Conservation (phyloP, 2,888 invertebrate species). For the Lochmaea capreae region DNA sequence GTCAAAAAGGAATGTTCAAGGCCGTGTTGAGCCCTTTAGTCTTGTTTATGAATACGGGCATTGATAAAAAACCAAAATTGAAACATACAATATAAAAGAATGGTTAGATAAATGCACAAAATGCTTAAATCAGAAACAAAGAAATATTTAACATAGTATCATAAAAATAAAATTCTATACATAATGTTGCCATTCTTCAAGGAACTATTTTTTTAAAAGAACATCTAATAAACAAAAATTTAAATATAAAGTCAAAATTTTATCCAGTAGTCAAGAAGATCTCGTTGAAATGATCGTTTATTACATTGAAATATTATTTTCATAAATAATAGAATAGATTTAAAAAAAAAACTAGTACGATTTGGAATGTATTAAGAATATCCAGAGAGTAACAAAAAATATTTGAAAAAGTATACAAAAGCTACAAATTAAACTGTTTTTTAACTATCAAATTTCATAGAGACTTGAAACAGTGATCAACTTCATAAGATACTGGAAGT, state of each 20-base stretch:
- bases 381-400: too few relatives aligned
- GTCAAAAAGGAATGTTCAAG: too few relatives aligned
- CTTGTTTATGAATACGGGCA: not conserved
- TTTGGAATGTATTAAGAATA: too few relatives aligned
- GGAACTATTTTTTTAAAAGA: not conserved
- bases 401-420: too few relatives aligned
- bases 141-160: not conserved
- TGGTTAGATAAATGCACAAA: not conserved
- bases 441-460: too few relatives aligned
- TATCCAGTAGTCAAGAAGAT: slow-evolving; percentile 5
- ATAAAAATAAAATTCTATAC: not conserved
- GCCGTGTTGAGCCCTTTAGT: too few relatives aligned
- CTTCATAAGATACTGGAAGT: too few relatives aligned
- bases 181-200: not conserved
- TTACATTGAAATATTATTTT: not conserved
- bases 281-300: not conserved
- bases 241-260: not conserved
- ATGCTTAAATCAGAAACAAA: not conserved
- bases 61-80: not conserved
- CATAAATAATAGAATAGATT: too few relatives aligned
- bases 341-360: too few relatives aligned
- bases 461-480: too few relatives aligned
- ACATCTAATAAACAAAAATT: not conserved
- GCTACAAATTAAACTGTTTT: too few relatives aligned
- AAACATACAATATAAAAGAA: not conserved